These are phyloP conservation scores for Drosophila ambigua DNA, from an alignment of 1,140 invertebrate species.

Conservation along the genomic window DNA sequence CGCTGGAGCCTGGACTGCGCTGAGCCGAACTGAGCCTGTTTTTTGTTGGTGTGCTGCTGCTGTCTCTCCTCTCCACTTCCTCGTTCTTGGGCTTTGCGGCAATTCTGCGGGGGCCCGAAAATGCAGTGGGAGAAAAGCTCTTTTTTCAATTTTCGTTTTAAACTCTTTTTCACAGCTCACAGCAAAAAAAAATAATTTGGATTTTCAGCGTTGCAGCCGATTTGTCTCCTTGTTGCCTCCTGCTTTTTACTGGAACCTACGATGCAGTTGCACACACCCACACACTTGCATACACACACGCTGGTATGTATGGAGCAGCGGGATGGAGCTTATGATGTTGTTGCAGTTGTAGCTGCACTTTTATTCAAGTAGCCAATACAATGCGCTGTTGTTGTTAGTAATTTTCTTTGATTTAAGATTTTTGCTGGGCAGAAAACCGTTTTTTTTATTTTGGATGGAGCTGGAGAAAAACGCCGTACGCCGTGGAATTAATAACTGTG, in stretches of 20 bases:
- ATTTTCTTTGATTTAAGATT: conserved; percentile 5
- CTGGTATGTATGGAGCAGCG: conserved; percentile 25
- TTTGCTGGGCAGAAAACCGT: conserved; percentile 3
- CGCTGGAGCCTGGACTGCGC: conserved; percentile 27
- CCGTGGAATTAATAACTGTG: conserved; percentile 55
- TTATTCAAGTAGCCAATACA: not conserved
- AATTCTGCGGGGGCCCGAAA: not conserved
- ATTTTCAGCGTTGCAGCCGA: conserved; percentile 14
- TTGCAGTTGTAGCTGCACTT: too few relatives aligned
- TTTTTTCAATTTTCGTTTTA: not conserved
- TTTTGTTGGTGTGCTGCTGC: conserved; percentile 33
- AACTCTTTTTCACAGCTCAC: conserved; percentile 3
- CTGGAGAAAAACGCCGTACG: conserved; percentile 42
- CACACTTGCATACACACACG: conserved; percentile 38
- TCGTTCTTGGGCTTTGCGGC: conserved; percentile 1
- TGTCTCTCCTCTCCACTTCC: conserved; percentile 7
- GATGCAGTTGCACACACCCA: conserved; percentile 31
- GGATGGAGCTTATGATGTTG: not conserved
- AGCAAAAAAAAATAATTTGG: conserved; percentile 14
- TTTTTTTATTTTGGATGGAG: conserved; percentile 6
- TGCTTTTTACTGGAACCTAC: conserved; percentile 32
- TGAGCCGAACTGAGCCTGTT: conserved; percentile 27
- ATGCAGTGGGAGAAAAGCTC: not conserved
- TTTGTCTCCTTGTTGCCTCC: conserved; percentile 8
- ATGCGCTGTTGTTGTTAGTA: conserved; percentile 3